A percentile compares a stretch with the other conserved stretches of the same genome.
Evolutionary conservation across 2,797 vertebrate species (phyloP).

Genomic region (Arrhamphus sclerolepis): DNA sequence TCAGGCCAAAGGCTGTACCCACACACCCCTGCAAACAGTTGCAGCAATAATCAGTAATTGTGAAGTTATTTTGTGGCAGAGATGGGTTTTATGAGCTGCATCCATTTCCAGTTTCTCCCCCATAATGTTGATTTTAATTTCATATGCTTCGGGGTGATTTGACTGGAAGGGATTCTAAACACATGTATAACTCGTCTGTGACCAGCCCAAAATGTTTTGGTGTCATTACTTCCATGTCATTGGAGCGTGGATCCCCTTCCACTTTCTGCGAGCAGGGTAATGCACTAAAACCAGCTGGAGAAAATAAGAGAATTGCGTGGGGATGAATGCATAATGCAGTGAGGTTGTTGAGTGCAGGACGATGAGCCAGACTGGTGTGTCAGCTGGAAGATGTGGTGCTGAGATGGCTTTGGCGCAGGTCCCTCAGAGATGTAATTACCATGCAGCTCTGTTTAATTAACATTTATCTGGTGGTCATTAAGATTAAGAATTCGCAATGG

Average conservation of each 20-base stretch:
- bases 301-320: slow-evolving; percentile 45
- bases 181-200: slow-evolving; percentile 20
- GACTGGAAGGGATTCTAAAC: slow-evolving; percentile 23
- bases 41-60: slow-evolving; percentile 31
- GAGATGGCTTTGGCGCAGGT: slow-evolving; percentile 51
- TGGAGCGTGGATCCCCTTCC: slow-evolving; percentile 38
- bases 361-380: slow-evolving; percentile 50
- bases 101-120: slow-evolving; percentile 11
- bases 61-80: slow-evolving; percentile 32
- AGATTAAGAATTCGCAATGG: slow-evolving; percentile 59
- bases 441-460: slow-evolving; percentile 70
- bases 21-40: slow-evolving; percentile 11
- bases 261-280: slow-evolving; percentile 55
- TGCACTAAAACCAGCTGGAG: slow-evolving; percentile 49
- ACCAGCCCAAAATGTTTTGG: slow-evolving; percentile 13
- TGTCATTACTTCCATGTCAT: slow-evolving; percentile 52
- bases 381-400: slow-evolving; percentile 44
- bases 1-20: slow-evolving; percentile 36
- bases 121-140: slow-evolving; percentile 58
- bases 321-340: slow-evolving; percentile 27
- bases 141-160: slow-evolving; percentile 32
- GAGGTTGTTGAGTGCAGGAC: slow-evolving; percentile 36
- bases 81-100: slow-evolving; percentile 47
- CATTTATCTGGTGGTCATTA: slow-evolving; percentile 71
- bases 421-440: slow-evolving; percentile 70